Percentiles rank a stretch among this genome's conserved stretches.
Evolutionary conservation across 2,113 vertebrate species (phyloP).

Genomic region (Suncus etruscus): DNA sequence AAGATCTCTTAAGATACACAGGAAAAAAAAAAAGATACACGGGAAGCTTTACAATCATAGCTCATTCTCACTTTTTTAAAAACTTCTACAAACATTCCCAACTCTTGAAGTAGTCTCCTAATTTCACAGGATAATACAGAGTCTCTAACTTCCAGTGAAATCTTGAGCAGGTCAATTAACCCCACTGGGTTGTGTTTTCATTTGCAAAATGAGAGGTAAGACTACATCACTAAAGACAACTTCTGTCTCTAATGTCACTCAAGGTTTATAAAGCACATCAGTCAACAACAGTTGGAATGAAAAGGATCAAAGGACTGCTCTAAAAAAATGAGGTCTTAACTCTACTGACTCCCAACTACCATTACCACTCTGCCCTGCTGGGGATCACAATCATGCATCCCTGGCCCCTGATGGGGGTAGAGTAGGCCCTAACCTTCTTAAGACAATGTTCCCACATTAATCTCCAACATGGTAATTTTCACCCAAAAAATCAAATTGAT

Average conservation of each 20-base stretch:
- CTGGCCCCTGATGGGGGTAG: not conserved
- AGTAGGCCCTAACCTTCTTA: not conserved
- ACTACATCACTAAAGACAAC: conserved; percentile 18
- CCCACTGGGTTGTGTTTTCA: conserved; percentile 58
- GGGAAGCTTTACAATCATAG: conserved; percentile 12
- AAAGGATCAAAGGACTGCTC: conserved; percentile 27
- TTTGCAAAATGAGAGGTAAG: conserved; percentile 60
- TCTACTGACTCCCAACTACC: not conserved
- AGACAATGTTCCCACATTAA: not conserved
- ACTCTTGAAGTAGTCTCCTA: not conserved
- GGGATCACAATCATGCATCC: too few relatives aligned
- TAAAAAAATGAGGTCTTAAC: conserved; percentile 38
- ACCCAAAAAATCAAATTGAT: conserved; percentile 1
- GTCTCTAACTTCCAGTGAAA: conserved; percentile 19
- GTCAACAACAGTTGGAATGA: not conserved
- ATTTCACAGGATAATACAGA: not conserved
- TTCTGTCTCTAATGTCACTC: conserved; percentile 47
- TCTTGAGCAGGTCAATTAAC: conserved; percentile 58
- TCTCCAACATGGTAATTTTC: conserved; percentile 53
- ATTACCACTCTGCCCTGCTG: too few relatives aligned
- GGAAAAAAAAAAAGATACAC: not conserved
- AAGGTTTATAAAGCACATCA: conserved; percentile 3
- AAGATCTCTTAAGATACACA: conserved; percentile 1
- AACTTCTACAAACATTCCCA: not conserved
- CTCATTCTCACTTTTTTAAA: conserved; percentile 7